These are phyloP conservation scores for Trichacis sp. DNA, from an alignment of 2,888 invertebrate genomes.

Conservation along the genomic window DNA sequence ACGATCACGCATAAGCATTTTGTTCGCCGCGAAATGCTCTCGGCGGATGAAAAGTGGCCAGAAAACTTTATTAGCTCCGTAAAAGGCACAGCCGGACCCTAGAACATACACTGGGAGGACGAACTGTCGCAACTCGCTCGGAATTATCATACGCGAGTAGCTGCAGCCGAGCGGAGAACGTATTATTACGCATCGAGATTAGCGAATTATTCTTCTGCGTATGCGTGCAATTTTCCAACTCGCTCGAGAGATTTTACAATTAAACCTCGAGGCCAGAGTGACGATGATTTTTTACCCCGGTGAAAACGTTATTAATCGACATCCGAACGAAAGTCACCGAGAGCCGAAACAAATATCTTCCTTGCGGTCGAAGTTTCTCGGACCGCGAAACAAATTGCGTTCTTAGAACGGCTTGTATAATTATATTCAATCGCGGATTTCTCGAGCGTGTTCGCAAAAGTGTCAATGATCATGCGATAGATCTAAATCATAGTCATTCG, in stretches of 20 bases:
- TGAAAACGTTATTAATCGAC: conserved; percentile 3
- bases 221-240: background rate
- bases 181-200: conserved; percentile 2
- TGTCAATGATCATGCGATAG: no score
- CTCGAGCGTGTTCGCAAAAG: no score
- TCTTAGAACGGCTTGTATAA: background rate
- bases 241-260: background rate
- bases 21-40: no score
- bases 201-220: background rate
- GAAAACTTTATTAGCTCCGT: no score
- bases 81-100: no score
- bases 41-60: no score
- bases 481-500: no score
- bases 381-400: background rate
- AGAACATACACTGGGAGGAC: no score
- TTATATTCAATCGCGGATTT: background rate
- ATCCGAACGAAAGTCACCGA: background rate
- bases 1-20: no score
- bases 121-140: conserved; percentile 5
- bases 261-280: background rate
- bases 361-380: background rate
- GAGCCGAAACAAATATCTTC: background rate
- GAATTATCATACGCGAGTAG: conserved; percentile 2
- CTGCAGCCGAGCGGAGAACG: background rate
- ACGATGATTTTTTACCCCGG: background rate